Evolutionary conservation across 2,888 invertebrate species (phyloP).

Genomic region (Megaustenia siamemsis): DNA sequence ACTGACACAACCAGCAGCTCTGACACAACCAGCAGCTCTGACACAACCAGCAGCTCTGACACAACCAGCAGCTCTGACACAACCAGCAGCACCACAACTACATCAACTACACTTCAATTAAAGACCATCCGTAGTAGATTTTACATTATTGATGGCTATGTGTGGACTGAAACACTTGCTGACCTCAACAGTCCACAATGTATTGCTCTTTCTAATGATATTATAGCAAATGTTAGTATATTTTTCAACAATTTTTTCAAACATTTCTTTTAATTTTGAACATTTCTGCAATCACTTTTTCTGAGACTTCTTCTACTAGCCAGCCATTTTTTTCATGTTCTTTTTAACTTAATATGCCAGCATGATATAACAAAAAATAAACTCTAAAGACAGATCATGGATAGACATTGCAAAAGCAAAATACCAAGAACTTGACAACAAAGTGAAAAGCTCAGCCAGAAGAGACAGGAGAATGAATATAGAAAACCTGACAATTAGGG

Average conservation of each 20-base stretch:
- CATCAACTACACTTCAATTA: background rate
- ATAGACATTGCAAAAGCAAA: no score
- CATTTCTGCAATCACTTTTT: background rate
- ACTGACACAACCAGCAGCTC: no score
- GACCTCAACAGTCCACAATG: background rate
- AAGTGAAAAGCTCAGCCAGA: no score
- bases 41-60: background rate
- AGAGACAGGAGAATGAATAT: no score
- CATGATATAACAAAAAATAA: no score
- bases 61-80: background rate
- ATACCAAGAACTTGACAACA: no score
- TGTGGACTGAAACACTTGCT: conserved; percentile 1
- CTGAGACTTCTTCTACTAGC: background rate
- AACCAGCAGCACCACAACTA: background rate
- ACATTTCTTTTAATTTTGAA: background rate
- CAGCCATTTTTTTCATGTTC: background rate
- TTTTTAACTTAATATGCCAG: no score
- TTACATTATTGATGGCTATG: conserved; percentile 20
- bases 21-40: background rate
- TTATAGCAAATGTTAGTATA: background rate
- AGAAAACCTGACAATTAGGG: no score
- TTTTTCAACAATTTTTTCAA: background rate
- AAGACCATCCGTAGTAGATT: conserved; percentile 33
- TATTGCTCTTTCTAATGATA: background rate
- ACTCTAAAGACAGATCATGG: no score